These are phyloP conservation scores for Machimus rusticus DNA, from an alignment of 2,888 invertebrate genomes.

Conservation along the genomic window DNA sequence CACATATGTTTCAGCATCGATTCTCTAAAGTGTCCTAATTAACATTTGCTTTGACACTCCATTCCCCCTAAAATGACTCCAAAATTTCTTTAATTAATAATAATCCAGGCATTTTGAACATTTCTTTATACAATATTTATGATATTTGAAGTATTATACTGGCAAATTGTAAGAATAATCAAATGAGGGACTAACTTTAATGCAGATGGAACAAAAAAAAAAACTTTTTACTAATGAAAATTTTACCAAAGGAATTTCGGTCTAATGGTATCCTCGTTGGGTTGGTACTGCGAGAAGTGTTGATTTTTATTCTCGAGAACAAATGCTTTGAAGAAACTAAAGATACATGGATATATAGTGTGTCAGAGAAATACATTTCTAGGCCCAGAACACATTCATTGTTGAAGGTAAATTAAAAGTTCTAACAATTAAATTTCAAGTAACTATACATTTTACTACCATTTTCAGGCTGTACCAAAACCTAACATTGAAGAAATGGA, in stretches of 20 bases:
- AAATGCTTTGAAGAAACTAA: constrained; percentile 84
- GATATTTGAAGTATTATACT: too few species aligned
- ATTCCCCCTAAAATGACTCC: too few species aligned
- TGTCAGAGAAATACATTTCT: constrained; percentile 56
- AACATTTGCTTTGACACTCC: too few species aligned
- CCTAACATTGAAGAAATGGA: constrained; percentile 56
- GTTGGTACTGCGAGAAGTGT: constrained; percentile 87
- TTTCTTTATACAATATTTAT: too few species aligned
- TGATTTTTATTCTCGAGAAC: constrained; percentile 86
- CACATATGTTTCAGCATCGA: too few species aligned
- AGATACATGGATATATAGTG: constrained; percentile 72
- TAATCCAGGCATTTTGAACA: too few species aligned
- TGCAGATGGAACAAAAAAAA: background rate
- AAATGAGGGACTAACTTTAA: too few species aligned
- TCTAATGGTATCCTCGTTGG: constrained; percentile 75
- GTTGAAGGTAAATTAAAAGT: background rate
- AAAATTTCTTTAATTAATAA: too few species aligned
- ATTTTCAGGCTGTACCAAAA: background rate
- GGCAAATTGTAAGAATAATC: too few species aligned
- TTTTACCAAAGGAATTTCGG: constrained; percentile 53
- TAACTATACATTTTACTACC: background rate
- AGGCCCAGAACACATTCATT: background rate
- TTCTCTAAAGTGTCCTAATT: too few species aligned
- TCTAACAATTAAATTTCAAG: background rate
- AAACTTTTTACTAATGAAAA: background rate